phyloP scores from a whole-genome alignment of 2,113 vertebrate species.

The Gracilinanus agilis region DNA sequence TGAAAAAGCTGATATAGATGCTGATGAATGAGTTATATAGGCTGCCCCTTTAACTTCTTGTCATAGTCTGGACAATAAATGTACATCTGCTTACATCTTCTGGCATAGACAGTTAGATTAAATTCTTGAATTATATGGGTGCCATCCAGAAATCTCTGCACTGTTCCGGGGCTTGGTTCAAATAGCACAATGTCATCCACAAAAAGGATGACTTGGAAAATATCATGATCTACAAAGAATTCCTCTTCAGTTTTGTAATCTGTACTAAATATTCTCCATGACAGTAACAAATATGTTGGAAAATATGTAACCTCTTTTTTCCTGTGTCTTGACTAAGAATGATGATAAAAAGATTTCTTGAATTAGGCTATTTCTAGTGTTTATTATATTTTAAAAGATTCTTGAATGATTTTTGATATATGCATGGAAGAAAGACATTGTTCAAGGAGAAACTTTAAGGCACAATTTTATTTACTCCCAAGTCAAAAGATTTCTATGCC shows the following conservation, averaged over 20 bases:
- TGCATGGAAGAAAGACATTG: not conserved
- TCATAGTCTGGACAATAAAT: not conserved
- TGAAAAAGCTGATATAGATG: not conserved
- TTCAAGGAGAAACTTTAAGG: not conserved
- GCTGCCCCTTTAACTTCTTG: not conserved
- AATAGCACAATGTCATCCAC: not conserved
- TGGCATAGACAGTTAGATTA: not conserved
- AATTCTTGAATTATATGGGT: not conserved
- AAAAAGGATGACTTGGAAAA: not conserved
- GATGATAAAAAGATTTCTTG: not conserved
- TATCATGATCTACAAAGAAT: not conserved
- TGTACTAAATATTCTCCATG: not conserved
- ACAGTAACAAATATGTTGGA: not conserved
- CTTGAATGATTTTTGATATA: not conserved
- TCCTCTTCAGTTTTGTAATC: not conserved
- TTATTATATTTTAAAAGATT: not conserved
- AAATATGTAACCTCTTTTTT: not conserved
- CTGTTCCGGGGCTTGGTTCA: not conserved
- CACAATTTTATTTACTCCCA: not conserved
- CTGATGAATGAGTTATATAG: not conserved
- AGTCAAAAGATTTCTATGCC: not conserved
- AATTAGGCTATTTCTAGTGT: not conserved
- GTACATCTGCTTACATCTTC: not conserved
- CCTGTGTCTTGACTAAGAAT: not conserved
- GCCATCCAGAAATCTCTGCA: not conserved